Conservation (phyloP, 92 coral and sea anemone species). For the Epizoanthus ramosus region DNA sequence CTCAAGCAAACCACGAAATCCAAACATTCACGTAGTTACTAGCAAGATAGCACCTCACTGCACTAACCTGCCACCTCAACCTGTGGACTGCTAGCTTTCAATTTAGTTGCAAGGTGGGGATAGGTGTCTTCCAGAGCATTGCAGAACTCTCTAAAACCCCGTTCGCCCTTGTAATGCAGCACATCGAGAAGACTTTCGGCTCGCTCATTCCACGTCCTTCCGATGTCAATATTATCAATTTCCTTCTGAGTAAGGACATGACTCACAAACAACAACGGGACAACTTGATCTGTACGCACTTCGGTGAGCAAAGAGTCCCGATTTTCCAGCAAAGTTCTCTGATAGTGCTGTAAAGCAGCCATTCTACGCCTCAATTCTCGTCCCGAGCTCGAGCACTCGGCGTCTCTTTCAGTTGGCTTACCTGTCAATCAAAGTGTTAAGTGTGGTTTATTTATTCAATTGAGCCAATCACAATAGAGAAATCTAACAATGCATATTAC, state of each 20-base stretch:
- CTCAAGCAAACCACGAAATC: slow-evolving; percentile 28
- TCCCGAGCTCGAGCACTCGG: slow-evolving; percentile 38
- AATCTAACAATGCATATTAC: slow-evolving; percentile 43
- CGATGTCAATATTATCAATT: slow-evolving; percentile 77
- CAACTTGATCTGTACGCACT: slow-evolving; percentile 67
- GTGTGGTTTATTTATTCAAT: slow-evolving; percentile 1
- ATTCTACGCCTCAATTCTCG: slow-evolving; percentile 59
- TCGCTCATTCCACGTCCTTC: slow-evolving; percentile 74
- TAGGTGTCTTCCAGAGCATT: slow-evolving; percentile 70
- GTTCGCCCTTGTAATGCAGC: slow-evolving; percentile 86
- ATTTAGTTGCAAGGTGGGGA: slow-evolving; percentile 74
- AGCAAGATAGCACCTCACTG: slow-evolving; percentile 26
- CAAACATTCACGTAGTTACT: slow-evolving; percentile 2
- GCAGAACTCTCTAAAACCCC: slow-evolving; percentile 81
- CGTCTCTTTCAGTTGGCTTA: slow-evolving; percentile 48
- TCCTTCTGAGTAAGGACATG: slow-evolving; percentile 74
- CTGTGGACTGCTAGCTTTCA: slow-evolving; percentile 67
- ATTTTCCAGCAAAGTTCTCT: slow-evolving; percentile 78
- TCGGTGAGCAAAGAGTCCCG: slow-evolving; percentile 76
- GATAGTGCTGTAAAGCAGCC: slow-evolving; percentile 85
- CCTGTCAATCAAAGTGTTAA: slow-evolving; percentile 79
- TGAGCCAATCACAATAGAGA: slow-evolving; percentile 30
- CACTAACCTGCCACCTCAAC: slow-evolving; percentile 71
- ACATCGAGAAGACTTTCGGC: slow-evolving; percentile 80
- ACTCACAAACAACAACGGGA: slow-evolving; percentile 67